Conservation (phyloP, 2,888 invertebrate genomes). For the Euzophera pinguis region DNA sequence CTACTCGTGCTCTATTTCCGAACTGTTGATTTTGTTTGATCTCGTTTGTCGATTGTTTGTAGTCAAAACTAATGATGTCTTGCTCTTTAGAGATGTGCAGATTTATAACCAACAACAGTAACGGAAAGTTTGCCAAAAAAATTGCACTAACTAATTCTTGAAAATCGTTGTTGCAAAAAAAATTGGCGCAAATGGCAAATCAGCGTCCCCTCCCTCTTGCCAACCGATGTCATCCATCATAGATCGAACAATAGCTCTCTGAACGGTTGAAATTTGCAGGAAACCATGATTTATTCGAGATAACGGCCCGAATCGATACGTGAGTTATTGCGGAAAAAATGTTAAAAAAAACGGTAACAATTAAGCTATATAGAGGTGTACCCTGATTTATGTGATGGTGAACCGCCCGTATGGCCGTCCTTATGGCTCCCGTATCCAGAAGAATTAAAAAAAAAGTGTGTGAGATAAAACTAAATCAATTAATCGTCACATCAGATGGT, state of each 20-base stretch:
- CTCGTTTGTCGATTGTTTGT: too few species aligned
- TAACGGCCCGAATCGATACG: slow-evolving; percentile 14
- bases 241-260: slow-evolving; percentile 32
- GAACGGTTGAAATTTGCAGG: slow-evolving; percentile 48
- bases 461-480: neutral
- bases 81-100: neutral
- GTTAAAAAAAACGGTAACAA: slow-evolving; percentile 29
- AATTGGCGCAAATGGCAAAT: neutral
- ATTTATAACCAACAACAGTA: slow-evolving; percentile 2
- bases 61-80: neutral
- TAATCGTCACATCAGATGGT: too few species aligned
- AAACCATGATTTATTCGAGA: slow-evolving; percentile 48
- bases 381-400: slow-evolving; percentile 24
- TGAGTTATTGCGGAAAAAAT: slow-evolving; percentile 12
- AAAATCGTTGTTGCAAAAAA: neutral
- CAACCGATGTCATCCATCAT: slow-evolving; percentile 35
- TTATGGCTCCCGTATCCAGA: slow-evolving; percentile 6
- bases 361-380: slow-evolving; percentile 30
- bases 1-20: neutral
- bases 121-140: neutral
- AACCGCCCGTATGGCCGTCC: slow-evolving; percentile 5
- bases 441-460: neutral
- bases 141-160: slow-evolving; percentile 2
- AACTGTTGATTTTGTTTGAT: slow-evolving; percentile 5
- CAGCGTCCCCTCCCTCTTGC: slow-evolving; percentile 1